phyloP scores from a whole-genome alignment of 2,113 vertebrate genomes.

The Syngnathoides biaculeatus region DNA sequence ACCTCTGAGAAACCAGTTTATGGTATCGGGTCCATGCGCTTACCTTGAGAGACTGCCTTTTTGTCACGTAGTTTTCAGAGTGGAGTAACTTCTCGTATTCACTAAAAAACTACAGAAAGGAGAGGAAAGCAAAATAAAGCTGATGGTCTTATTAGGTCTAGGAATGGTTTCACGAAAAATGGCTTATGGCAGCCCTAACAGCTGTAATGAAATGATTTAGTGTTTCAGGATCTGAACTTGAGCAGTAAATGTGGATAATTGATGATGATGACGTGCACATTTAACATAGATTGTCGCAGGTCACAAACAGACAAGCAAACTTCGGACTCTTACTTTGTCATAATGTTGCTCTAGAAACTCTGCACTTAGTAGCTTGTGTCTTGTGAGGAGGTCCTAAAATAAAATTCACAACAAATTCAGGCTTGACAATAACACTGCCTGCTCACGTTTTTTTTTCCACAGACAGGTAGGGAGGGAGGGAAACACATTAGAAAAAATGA shows the following conservation, averaged over 20 bases:
- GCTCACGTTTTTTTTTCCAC: neutral
- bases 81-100: conserved; percentile 97
- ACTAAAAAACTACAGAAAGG: conserved; percentile 85
- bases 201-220: neutral
- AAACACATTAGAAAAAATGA: neutral
- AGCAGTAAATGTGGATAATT: neutral
- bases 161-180: neutral
- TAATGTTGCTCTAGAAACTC: conserved; percentile 97
- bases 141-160: neutral
- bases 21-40: conserved; percentile 4
- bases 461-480: neutral
- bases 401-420: conserved; percentile 27
- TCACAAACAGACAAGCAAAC: too few species aligned
- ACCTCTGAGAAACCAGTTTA: conserved; percentile 34
- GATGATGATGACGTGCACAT: neutral
- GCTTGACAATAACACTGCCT: neutral
- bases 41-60: conserved; percentile 98
- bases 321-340: conserved; percentile 81
- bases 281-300: neutral
- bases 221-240: neutral
- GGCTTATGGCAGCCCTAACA: neutral
- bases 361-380: conserved; percentile 93
- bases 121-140: conserved; percentile 15
- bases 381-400: conserved; percentile 89
- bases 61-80: conserved; percentile 98